Conservation (phyloP, 2,797 vertebrate species). For the Cygnus olor region DNA sequence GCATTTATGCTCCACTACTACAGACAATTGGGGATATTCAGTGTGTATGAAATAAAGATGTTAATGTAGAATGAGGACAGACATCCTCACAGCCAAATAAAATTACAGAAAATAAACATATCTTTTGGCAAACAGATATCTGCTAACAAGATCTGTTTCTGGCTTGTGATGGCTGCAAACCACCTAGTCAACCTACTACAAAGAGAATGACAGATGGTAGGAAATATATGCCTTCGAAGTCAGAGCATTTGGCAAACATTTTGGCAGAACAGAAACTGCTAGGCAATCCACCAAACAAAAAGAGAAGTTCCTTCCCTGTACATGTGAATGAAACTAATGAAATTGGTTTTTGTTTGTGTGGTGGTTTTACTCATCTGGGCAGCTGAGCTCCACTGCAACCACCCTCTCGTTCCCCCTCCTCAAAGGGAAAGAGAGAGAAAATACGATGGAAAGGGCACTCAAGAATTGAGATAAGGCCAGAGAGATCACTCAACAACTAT, state of each 20-base stretch:
- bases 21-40: neutral
- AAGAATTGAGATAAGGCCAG: too few species aligned
- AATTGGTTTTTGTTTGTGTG: neutral
- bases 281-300: neutral
- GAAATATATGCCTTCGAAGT: neutral
- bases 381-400: too few species aligned
- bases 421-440: too few species aligned
- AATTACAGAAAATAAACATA: neutral
- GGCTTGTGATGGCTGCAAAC: neutral
- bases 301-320: neutral
- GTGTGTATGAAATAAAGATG: neutral
- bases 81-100: neutral
- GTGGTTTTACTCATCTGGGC: too few species aligned
- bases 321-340: neutral
- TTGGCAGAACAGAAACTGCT: neutral
- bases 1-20: neutral
- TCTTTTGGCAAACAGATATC: neutral
- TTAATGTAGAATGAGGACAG: neutral
- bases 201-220: neutral
- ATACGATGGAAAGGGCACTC: too few species aligned
- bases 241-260: neutral
- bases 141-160: neutral
- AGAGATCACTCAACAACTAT: too few species aligned
- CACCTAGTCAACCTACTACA: neutral
- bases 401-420: too few species aligned